Evolutionary conservation across 2,797 vertebrate species (phyloP).

Genomic region (Gephyroberyx darwinii): DNA sequence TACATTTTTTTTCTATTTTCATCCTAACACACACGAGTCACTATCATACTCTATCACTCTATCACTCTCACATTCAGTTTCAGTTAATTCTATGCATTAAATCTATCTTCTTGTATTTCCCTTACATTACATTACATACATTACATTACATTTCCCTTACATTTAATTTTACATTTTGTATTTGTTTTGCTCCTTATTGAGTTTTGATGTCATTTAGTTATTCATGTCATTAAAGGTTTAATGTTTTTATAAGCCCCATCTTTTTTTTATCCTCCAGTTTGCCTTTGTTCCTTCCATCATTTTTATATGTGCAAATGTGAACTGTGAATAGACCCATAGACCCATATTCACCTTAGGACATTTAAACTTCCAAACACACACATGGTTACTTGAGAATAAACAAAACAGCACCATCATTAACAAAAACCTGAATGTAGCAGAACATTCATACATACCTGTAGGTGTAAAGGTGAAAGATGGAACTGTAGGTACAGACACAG

Average conservation of each 20-base stretch:
- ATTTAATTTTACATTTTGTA: no score
- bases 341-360: not conserved
- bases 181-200: no score
- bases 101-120: no score
- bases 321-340: not conserved
- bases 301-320: not conserved
- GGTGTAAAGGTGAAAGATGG: conserved; percentile 98
- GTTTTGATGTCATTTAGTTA: no score
- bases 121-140: no score
- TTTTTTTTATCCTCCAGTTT: not conserved
- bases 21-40: not conserved
- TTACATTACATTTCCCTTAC: no score
- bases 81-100: not conserved
- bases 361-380: not conserved
- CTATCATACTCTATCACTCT: not conserved
- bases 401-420: not conserved
- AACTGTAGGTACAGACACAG: conserved; percentile 80
- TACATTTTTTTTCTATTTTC: not conserved
- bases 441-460: conserved; percentile 85
- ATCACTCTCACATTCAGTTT: not conserved
- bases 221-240: not conserved
- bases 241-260: not conserved
- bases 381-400: not conserved
- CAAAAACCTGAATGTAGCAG: not conserved
- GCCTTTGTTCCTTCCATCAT: not conserved